Evolutionary conservation across 2,113 vertebrate species (phyloP).

Genomic region (Hemibagrus wyckioides): DNA sequence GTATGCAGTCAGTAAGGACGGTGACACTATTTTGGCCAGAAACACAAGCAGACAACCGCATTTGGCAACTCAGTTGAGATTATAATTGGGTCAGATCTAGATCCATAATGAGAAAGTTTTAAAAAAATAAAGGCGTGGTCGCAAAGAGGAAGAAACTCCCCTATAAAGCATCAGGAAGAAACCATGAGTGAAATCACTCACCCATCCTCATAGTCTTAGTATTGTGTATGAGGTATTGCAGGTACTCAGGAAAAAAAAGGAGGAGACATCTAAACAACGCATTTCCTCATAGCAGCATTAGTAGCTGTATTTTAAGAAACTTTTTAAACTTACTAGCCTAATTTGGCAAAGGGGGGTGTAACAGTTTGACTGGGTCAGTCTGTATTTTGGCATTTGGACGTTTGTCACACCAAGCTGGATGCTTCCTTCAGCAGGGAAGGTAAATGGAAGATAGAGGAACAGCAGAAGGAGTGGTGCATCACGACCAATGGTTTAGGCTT

Average conservation of each 20-base stretch:
- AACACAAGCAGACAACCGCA: background rate
- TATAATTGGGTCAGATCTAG: background rate
- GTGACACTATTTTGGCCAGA: background rate
- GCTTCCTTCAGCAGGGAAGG: background rate
- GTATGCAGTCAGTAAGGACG: conserved; percentile 32
- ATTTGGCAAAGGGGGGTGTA: background rate
- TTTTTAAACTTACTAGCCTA: background rate
- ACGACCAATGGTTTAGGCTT: background rate
- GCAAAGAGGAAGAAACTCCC: background rate
- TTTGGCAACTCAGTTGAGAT: background rate
- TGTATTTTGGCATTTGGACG: background rate
- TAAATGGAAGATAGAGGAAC: background rate
- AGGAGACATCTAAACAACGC: background rate
- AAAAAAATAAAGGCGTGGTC: background rate
- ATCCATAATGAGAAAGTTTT: background rate
- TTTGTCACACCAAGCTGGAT: background rate
- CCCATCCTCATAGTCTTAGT: background rate
- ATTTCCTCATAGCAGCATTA: background rate
- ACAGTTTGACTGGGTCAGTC: background rate
- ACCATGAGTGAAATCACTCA: background rate
- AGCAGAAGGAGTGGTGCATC: background rate
- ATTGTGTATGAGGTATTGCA: background rate
- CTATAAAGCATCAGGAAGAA: background rate
- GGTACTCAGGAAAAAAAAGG: background rate
- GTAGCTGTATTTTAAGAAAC: background rate